Evolutionary conservation across 2,797 vertebrate species (phyloP).

Genomic region (Rhinichthys osculus): DNA sequence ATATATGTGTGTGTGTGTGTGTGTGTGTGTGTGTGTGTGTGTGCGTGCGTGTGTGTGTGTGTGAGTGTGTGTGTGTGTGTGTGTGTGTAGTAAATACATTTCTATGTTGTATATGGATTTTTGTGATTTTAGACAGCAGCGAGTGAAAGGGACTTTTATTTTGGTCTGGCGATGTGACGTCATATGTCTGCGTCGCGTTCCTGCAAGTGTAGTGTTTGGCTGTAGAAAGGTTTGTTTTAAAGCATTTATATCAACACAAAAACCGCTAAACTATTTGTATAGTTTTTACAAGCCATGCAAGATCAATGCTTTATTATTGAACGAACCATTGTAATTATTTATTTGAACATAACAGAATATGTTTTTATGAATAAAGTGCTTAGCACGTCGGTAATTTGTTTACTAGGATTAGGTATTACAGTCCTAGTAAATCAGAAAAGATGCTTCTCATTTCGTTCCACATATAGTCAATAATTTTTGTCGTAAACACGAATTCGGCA

Average conservation of each 20-base stretch:
- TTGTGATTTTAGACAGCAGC: background rate
- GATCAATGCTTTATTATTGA: accelerated
- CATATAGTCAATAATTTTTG: background rate
- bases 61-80: no score
- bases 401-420: no score
- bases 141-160: background rate
- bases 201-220: background rate
- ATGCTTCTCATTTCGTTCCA: background rate
- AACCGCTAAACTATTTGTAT: background rate
- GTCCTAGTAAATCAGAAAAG: background rate
- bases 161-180: background rate
- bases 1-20: no score
- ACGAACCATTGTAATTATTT: background rate
- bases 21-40: no score
- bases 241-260: background rate
- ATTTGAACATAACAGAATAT: background rate
- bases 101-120: background rate
- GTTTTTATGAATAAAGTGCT: background rate
- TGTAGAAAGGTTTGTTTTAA: background rate
- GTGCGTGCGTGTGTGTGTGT: no score
- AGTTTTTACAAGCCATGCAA: background rate
- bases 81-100: no score
- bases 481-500: background rate
- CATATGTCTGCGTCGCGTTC: background rate
- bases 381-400: background rate